Base-by-base conservation (phyloP, 1,140 invertebrate species). In the Atta texana region DNA sequence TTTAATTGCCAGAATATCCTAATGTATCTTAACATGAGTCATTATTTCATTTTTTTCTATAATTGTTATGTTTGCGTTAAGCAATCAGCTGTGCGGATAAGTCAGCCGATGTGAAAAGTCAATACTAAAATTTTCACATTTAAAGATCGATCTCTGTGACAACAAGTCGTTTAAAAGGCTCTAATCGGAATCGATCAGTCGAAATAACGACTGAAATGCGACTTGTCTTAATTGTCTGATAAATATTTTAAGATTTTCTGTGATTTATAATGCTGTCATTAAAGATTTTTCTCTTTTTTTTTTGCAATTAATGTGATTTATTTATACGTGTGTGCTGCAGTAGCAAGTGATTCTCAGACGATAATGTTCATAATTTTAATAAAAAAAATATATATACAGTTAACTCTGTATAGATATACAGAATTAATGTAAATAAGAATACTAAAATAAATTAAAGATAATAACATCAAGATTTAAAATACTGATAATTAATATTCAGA, bases 81-180 rank as follows among this genome's bases (percentile, higher is more conserved):
- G 34, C 34, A 39, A 5, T 68, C 34, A 44, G 34, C 34, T 44
- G 34, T 39, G 16, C 8, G 8, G 31, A 44, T 1, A 34, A n/a
- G 7, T 39, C 63, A 68, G 64, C 34, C 24, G 39, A 28, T 7
- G 24, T 69, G n/a, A 69, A 49, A 49, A 69, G 24, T 49, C 39
- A 49, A 69, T 69, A 69, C 6, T 69, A 69, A 2, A 14, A 28
- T 49, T 69, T 69, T 49, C 2, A 69, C 6, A 69, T 49, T 51
- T 69, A 69, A 49, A 39, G 2, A 49, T 69, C 14, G n/a, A 49
- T 24, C 21, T 49, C 21, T 7, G 8, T 49, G 14, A 49, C 6
- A 10, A 39, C 5, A n/a, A 49, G 5, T 3, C 2, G 2, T n/a
- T 68, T 69, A 69, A 49, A 69, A 69, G 21, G 12, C n/a, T 24